Percentiles rank a stretch among this genome's conserved stretches.
These are phyloP conservation scores for Fregetta grallaria DNA, from an alignment of 2,113 vertebrate species.

Conservation along the genomic window DNA sequence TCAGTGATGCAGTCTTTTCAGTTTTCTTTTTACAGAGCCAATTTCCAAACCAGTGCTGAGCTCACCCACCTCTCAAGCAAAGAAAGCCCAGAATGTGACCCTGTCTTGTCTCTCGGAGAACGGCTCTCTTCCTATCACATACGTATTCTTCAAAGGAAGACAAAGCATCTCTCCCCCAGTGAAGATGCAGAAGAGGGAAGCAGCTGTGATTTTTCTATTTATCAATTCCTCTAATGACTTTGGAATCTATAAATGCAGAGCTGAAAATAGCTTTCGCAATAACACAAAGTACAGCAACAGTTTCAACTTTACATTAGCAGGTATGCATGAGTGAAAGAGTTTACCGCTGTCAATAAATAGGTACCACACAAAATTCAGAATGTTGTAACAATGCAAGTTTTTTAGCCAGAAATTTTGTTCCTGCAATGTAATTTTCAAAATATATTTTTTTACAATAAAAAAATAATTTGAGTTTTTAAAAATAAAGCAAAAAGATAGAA, in stretches of 20 bases:
- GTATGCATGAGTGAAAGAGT: neutral
- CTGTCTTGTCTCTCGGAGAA: slow-evolving; percentile 23
- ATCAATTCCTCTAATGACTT: neutral
- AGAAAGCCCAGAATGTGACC: neutral
- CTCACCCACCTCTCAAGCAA: neutral
- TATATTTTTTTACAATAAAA: neutral
- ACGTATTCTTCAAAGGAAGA: slow-evolving; percentile 40
- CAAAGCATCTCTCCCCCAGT: neutral
- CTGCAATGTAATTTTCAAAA: neutral
- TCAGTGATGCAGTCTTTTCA: neutral
- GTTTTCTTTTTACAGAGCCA: slow-evolving; percentile 36
- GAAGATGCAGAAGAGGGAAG: neutral
- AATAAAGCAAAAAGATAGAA: neutral
- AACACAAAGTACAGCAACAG: slow-evolving; percentile 26
- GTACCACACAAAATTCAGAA: neutral
- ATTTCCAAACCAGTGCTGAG: slow-evolving; percentile 44
- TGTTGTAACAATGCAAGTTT: neutral
- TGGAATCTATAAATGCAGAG: slow-evolving; percentile 60
- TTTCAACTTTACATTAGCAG: slow-evolving; percentile 38
- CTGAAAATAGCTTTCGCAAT: slow-evolving; percentile 12
- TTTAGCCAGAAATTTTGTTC: neutral
- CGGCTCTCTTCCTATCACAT: slow-evolving; percentile 45
- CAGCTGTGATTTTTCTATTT: slow-evolving; percentile 43
- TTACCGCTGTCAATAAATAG: neutral
- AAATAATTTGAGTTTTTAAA: neutral